Evolutionary conservation across 1,140 invertebrate species (phyloP).

Genomic region (Bombus consobrinus): DNA sequence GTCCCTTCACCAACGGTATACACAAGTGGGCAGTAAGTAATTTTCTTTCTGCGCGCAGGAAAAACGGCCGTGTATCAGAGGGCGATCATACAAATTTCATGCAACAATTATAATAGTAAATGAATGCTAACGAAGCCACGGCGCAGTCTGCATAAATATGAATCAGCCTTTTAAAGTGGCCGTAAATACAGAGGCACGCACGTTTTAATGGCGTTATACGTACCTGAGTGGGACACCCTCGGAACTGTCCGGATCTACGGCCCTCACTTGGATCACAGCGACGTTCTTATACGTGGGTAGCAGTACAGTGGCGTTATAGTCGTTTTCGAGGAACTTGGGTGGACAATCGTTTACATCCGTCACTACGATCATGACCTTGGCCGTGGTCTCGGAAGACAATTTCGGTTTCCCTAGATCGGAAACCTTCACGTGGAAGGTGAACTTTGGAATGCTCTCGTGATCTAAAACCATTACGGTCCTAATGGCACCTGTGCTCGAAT

Average conservation of each 20-base stretch:
- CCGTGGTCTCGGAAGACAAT: conserved; percentile 89
- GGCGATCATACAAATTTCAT: conserved; percentile 18
- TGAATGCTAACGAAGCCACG: conserved; percentile 41
- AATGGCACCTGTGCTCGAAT: conserved; percentile 94
- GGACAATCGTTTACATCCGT: conserved; percentile 94
- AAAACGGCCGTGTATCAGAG: neutral
- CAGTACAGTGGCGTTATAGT: conserved; percentile 91
- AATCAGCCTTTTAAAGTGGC: conserved; percentile 16
- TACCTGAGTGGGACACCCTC: conserved; percentile 84
- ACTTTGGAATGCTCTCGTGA: conserved; percentile 88
- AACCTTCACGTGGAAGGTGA: conserved; percentile 93
- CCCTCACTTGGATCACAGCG: conserved; percentile 86
- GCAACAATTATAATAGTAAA: conserved; percentile 47
- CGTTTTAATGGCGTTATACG: neutral
- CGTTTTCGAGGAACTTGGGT: conserved; percentile 87
- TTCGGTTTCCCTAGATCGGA: conserved; percentile 93
- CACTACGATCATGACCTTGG: conserved; percentile 89
- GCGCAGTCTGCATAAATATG: conserved; percentile 26
- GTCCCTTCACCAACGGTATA: neutral
- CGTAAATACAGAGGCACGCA: neutral
- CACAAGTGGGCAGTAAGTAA: neutral
- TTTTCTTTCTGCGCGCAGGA: conserved; percentile 10
- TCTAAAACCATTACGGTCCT: conserved; percentile 90
- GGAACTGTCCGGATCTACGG: conserved; percentile 89
- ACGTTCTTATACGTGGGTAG: conserved; percentile 91